phyloP scores from a whole-genome alignment of 92 coral and sea anemone genomes.

The Porites divaricata region DNA sequence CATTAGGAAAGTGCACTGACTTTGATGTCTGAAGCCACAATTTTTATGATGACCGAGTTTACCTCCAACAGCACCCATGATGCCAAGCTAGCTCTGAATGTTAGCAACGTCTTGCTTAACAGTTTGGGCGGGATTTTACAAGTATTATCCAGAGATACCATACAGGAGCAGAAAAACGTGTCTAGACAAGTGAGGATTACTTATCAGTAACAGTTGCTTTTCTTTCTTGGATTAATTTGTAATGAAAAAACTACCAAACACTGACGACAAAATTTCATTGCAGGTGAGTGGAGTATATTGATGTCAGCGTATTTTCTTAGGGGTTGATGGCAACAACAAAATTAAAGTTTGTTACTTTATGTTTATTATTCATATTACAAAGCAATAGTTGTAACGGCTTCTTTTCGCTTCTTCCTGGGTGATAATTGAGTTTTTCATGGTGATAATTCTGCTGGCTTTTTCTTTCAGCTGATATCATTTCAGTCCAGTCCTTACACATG shows the following conservation, averaged over 20 bases:
- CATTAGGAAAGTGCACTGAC: slow-evolving; percentile 57
- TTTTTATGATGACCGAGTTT: slow-evolving; percentile 58
- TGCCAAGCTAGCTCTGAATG: slow-evolving; percentile 50
- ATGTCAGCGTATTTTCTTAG: no score
- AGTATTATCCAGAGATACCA: slow-evolving; percentile 58
- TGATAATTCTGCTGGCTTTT: background rate
- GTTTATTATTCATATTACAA: background rate
- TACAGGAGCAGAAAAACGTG: background rate
- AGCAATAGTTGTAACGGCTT: background rate
- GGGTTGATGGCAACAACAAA: no score
- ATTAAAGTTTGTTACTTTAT: no score
- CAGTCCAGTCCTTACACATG: slow-evolving; percentile 73
- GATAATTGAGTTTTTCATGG: background rate
- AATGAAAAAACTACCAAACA: slow-evolving; percentile 42
- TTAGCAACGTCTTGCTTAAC: slow-evolving; percentile 52
- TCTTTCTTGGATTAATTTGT: background rate
- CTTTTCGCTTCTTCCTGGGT: background rate
- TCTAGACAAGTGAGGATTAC: background rate
- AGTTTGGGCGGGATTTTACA: slow-evolving; percentile 68
- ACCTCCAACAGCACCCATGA: slow-evolving; percentile 51
- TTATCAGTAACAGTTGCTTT: background rate
- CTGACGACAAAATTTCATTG: slow-evolving; percentile 22
- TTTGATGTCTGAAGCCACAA: slow-evolving; percentile 57
- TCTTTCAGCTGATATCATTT: slow-evolving; percentile 67
- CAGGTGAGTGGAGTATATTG: slow-evolving; percentile 24